These are phyloP conservation scores for Dynastes hyllus DNA, from an alignment of 2,888 invertebrate species.

Conservation along the genomic window DNA sequence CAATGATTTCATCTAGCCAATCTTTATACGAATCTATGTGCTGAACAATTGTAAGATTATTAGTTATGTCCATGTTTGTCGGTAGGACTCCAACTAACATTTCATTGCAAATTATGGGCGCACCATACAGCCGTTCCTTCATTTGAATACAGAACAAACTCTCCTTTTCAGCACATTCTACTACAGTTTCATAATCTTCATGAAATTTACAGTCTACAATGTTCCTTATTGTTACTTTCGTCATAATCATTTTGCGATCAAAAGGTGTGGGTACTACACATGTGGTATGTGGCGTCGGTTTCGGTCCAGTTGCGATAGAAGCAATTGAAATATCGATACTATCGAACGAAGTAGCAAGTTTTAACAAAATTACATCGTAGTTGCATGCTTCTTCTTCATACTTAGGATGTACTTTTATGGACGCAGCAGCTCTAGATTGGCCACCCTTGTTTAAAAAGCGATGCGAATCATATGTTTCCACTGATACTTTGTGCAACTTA, in stretches of 20 bases:
- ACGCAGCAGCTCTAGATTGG: neutral
- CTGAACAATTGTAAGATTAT: slow-evolving; percentile 12
- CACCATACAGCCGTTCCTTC: neutral
- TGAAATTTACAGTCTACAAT: slow-evolving; percentile 3
- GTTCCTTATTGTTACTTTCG: neutral
- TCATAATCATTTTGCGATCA: neutral
- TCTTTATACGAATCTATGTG: neutral
- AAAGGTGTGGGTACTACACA: slow-evolving; percentile 12
- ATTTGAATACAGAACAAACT: slow-evolving; percentile 5
- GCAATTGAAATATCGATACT: neutral
- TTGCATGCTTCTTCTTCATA: slow-evolving; percentile 3
- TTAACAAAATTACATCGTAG: slow-evolving; percentile 15
- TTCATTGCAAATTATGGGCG: slow-evolving; percentile 3
- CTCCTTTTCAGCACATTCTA: neutral
- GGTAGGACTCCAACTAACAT: slow-evolving; percentile 11
- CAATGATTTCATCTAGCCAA: neutral
- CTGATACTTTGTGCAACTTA: neutral
- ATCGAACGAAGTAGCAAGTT: neutral
- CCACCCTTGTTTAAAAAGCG: neutral
- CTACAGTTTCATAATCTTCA: neutral
- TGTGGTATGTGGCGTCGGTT: neutral
- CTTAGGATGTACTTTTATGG: slow-evolving; percentile 18
- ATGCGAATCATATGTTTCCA: neutral
- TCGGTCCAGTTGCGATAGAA: neutral
- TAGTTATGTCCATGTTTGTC: neutral